phyloP scores from a whole-genome alignment of 2,113 vertebrate genomes.

The Anser brachyrhynchus region DNA sequence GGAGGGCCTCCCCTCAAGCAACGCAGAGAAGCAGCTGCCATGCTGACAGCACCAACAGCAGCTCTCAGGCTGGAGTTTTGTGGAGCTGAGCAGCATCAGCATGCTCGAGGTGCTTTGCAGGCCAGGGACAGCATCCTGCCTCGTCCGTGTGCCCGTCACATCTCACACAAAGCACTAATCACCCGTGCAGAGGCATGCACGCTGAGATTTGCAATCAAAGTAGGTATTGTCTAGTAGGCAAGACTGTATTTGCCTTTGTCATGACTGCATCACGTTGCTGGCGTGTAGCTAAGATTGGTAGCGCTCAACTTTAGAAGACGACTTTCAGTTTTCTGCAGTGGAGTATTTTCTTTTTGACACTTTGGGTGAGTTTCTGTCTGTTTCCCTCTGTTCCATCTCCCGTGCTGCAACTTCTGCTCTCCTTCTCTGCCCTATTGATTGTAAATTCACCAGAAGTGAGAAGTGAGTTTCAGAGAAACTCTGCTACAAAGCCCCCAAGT shows the following conservation, averaged over 20 bases:
- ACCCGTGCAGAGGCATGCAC: fast-evolving
- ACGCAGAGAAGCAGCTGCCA: neutral
- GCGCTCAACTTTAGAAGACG: neutral
- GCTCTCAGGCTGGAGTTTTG: neutral
- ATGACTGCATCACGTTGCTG: neutral
- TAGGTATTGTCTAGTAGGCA: neutral
- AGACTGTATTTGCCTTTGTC: neutral
- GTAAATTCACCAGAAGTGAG: neutral
- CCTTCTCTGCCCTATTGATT: neutral
- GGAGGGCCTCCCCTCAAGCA: neutral
- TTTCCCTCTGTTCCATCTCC: neutral
- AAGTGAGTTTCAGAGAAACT: neutral
- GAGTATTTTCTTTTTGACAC: neutral
- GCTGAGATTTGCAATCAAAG: neutral
- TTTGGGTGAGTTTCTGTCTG: neutral
- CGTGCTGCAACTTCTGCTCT: neutral
- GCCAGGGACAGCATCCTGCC: neutral
- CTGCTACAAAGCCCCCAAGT: neutral
- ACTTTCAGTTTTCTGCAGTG: neutral
- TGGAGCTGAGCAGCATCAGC: neutral
- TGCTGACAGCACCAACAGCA: neutral
- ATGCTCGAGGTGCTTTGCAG: neutral
- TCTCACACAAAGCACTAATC: neutral
- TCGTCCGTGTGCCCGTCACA: neutral
- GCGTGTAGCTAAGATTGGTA: neutral